phyloP scores from a whole-genome alignment of 2,888 invertebrate genomes.

The Artemia sinica region DNA sequence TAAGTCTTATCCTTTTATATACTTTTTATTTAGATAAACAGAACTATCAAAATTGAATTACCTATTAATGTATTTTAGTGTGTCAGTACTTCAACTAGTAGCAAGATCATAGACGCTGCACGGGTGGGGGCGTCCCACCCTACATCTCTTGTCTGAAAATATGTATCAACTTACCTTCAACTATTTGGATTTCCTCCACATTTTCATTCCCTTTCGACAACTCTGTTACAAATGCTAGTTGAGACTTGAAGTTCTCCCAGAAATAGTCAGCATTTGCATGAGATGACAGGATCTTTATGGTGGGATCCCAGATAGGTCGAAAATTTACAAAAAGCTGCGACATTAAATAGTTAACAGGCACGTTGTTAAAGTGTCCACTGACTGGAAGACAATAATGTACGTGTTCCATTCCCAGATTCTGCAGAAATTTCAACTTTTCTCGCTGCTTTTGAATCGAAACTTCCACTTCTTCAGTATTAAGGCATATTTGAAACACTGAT shows the following conservation, averaged over 20 bases:
- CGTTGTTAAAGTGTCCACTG: conserved; percentile 18
- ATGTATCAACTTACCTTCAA: background rate
- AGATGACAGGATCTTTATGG: conserved; percentile 51
- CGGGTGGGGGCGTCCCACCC: too few relatives aligned
- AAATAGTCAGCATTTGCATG: conserved; percentile 50
- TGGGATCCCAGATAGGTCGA: conserved; percentile 70
- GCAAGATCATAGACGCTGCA: too few relatives aligned
- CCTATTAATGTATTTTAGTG: too few relatives aligned
- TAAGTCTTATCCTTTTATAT: too few relatives aligned
- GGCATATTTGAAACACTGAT: conserved; percentile 45
- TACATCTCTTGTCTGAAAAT: too few relatives aligned
- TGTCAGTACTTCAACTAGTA: too few relatives aligned
- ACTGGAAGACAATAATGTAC: conserved; percentile 29
- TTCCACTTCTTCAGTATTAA: conserved; percentile 48
- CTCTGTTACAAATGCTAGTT: conserved; percentile 35
- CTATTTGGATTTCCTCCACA: background rate
- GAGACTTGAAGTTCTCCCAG: conserved; percentile 48
- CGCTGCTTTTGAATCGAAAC: conserved; percentile 61
- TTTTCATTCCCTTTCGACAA: conserved; percentile 35
- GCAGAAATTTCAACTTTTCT: conserved; percentile 52
- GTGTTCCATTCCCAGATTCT: conserved; percentile 42
- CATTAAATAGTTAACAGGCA: conserved; percentile 57
- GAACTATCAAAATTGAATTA: too few relatives aligned
- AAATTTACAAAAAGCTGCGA: conserved; percentile 70
- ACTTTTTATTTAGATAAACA: too few relatives aligned